phyloP scores from a whole-genome alignment of 1,140 invertebrate genomes.

The Drosophila pruinosa region DNA sequence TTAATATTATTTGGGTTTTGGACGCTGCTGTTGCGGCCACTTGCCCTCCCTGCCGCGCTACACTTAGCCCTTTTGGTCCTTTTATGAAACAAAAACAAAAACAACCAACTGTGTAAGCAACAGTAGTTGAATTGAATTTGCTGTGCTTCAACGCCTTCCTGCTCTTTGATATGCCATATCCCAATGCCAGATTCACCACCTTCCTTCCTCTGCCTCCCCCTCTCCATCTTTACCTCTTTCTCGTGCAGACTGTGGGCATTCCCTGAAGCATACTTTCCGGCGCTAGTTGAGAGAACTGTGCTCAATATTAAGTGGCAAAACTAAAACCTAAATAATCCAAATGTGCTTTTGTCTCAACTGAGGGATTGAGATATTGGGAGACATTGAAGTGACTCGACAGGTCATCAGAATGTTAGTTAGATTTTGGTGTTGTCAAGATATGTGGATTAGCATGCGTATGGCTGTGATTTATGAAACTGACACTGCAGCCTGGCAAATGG shows the following conservation, averaged over 20 bases:
- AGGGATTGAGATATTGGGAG: not conserved
- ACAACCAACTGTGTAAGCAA: slow-evolving; percentile 61
- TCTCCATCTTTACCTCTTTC: not conserved
- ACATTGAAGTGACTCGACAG: slow-evolving; percentile 29
- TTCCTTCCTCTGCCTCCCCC: not conserved
- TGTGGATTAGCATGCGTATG: slow-evolving; percentile 46
- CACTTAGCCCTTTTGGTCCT: slow-evolving; percentile 44
- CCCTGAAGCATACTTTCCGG: slow-evolving; percentile 59
- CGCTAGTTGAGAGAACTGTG: slow-evolving; percentile 22
- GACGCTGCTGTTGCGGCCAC: slow-evolving; percentile 10
- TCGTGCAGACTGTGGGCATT: slow-evolving; percentile 36
- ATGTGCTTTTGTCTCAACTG: not conserved
- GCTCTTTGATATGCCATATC: slow-evolving; percentile 62
- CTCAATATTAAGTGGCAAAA: slow-evolving; percentile 28
- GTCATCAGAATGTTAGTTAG: slow-evolving; percentile 44
- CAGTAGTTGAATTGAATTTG: slow-evolving; percentile 78
- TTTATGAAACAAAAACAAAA: slow-evolving; percentile 65
- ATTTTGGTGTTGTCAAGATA: not conserved
- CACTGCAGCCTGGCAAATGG: slow-evolving; percentile 25
- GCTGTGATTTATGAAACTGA: slow-evolving; percentile 62
- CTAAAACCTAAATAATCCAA: slow-evolving; percentile 1
- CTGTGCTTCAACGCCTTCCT: slow-evolving; percentile 72
- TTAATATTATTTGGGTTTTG: slow-evolving; percentile 80
- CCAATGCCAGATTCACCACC: not conserved
- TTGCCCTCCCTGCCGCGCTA: slow-evolving; percentile 9